Conservation (phyloP, 2,113 vertebrate genomes). For the Lampris incognitus region DNA sequence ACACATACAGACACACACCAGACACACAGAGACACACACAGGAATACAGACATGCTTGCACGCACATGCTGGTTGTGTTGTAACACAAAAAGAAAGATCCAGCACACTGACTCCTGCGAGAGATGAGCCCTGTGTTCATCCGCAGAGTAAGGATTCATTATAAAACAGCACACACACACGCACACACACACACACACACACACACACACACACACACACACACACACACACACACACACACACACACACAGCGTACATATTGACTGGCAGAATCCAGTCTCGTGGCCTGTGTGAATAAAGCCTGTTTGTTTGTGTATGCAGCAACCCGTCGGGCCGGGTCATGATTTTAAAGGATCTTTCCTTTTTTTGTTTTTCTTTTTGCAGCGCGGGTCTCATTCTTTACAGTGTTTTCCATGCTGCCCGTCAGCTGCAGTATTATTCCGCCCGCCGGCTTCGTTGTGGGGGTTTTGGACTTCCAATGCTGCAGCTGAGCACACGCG, state of each 20-base stretch:
- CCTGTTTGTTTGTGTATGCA: constrained; percentile 27
- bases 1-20: constrained; percentile 1
- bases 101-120: too few species aligned
- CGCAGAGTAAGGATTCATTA: background rate
- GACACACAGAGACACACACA: background rate
- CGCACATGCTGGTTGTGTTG: too few species aligned
- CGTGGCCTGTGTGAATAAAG: constrained; percentile 12
- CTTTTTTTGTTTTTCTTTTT: too few species aligned
- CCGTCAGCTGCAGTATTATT: too few species aligned
- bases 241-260: background rate
- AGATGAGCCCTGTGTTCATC: background rate
- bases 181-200: background rate
- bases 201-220: background rate
- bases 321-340: constrained; percentile 9
- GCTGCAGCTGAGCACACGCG: too few species aligned
- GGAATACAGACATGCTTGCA: background rate
- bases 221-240: background rate
- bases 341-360: background rate
- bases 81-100: too few species aligned
- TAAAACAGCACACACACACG: background rate
- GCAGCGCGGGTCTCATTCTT: too few species aligned
- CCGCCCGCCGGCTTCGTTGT: too few species aligned
- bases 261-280: background rate
- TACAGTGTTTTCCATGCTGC: too few species aligned
- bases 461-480: too few species aligned